Base-by-base conservation (phyloP, 1,140 invertebrate genomes). In the Trichonephila inaurata region DNA sequence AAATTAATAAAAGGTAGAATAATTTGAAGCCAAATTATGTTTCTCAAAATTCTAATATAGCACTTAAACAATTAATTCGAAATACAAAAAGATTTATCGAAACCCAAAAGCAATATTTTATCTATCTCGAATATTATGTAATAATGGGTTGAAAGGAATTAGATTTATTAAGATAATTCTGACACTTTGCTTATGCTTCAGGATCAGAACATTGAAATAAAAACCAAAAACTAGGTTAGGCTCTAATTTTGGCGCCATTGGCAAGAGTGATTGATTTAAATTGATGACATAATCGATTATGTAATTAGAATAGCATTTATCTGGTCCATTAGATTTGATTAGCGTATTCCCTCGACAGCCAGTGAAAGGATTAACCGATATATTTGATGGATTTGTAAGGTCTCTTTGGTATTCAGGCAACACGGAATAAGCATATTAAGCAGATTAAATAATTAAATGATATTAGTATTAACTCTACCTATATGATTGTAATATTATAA, bases 221-320 rank as follows among this genome's bases (percentile, higher is more conserved):
- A 1, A 77, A 5, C 8, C 14, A 77, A 40, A 28, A 19, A 40
- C 8, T 8, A n/a, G 14, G 72, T 2, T n/a, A 77, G 33, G 1
- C 14, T 77, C 24, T n/a, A 83, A n/a, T 33, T 77, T 33, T 19
- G 28, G 33, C 18, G 8, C 28, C 28, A 6, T 7, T 28, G 2
- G 12, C 3, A 19, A 6, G 16, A 0, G 16, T 64, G 33, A 87
- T 64, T 62, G 85, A 87, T 87, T 87, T n/a, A 33, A 40, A 62
- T 87, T 62, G 82, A 64, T 40, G 72, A 69, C 58, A 16, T 8
- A 77, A 89, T 89, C 88, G 88, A 89, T 89, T 89, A 72, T 72
- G 88, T 44, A 89, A 89, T 89, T 89, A 89, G 62, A 89, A 72
- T 89, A 66, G n/a, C 88, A 89, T 89, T 89, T 89, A 77, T 89